These are phyloP conservation scores for Dasyornis broadbenti DNA, from an alignment of 2,113 vertebrate genomes.

Conservation along the genomic window DNA sequence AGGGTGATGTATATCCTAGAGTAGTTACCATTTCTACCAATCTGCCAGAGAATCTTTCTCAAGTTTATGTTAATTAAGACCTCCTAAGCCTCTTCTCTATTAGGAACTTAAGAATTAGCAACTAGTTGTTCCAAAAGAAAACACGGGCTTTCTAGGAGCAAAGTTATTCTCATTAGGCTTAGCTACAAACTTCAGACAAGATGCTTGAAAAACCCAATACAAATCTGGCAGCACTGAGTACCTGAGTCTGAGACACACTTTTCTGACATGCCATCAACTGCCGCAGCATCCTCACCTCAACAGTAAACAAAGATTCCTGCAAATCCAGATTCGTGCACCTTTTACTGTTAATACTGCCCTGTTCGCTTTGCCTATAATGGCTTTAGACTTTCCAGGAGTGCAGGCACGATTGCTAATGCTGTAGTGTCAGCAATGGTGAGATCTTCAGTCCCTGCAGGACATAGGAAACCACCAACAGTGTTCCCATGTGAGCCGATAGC, in stretches of 20 bases:
- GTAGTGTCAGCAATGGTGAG: background rate
- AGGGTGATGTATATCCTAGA: background rate
- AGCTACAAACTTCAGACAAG: background rate
- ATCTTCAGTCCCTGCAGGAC: background rate
- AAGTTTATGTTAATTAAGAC: background rate
- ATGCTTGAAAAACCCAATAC: background rate
- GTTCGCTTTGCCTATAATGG: background rate
- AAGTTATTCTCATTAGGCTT: background rate
- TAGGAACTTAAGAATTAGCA: background rate
- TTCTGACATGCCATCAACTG: background rate
- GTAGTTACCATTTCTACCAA: background rate
- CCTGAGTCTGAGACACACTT: background rate
- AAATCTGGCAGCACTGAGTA: background rate
- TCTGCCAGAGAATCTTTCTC: background rate
- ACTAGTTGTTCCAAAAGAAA: background rate
- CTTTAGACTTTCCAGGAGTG: background rate
- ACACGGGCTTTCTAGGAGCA: background rate
- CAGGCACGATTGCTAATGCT: background rate
- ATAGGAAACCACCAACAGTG: background rate
- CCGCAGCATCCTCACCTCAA: background rate
- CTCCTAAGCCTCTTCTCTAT: background rate
- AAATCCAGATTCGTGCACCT: rapidly evolving
- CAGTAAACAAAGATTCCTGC: background rate
- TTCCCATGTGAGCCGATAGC: background rate
- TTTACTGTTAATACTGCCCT: background rate